Percentiles rank a stretch among this genome's conserved stretches.
phyloP scores from a whole-genome alignment of 2,113 vertebrate species.

The Dromaius novaehollandiae region DNA sequence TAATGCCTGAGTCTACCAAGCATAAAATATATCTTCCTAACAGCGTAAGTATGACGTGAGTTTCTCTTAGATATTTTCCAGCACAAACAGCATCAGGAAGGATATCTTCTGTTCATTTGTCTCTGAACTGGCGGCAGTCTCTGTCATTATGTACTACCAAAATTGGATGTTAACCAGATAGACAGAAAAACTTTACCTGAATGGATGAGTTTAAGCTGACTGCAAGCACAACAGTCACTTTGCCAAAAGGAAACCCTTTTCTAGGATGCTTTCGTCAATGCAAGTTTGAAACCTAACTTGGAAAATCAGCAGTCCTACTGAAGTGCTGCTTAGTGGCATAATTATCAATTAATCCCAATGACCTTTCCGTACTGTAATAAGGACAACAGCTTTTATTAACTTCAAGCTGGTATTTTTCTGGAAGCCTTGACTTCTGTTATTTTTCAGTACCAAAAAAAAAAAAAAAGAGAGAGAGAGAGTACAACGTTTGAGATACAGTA shows the following conservation, averaged over 20 bases:
- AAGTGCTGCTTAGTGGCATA: neutral
- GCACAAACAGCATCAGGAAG: neutral
- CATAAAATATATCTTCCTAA: neutral
- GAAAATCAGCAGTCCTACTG: neutral
- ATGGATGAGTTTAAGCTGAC: neutral
- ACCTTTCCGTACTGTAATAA: neutral
- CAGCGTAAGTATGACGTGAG: neutral
- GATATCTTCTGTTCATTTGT: neutral
- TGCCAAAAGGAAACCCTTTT: neutral
- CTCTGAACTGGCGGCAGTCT: neutral
- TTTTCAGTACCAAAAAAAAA: neutral
- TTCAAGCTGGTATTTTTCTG: neutral
- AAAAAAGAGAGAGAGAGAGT: neutral
- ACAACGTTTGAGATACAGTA: neutral
- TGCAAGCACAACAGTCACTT: neutral
- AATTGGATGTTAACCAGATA: neutral
- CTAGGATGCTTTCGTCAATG: neutral
- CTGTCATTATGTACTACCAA: neutral
- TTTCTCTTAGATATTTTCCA: neutral
- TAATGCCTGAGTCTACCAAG: neutral
- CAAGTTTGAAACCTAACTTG: neutral
- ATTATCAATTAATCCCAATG: neutral
- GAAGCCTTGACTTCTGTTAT: neutral
- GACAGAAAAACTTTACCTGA: neutral
- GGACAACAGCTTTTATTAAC: neutral